Base-by-base conservation (phyloP, 2,888 invertebrate genomes). In the Microplitis deprimator region DNA sequence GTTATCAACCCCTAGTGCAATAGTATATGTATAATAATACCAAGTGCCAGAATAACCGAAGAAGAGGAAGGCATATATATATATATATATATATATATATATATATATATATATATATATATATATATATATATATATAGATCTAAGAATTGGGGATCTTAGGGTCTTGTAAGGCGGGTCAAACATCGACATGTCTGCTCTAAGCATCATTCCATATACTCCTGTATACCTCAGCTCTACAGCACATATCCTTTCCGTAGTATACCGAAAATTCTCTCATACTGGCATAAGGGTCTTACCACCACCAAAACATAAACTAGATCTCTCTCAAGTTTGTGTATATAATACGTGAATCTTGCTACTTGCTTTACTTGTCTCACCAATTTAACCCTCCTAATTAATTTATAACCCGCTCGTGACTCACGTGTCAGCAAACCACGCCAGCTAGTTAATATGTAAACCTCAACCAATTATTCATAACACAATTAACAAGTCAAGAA, bases 301-400 rank as follows among this genome's bases (percentile, higher is more conserved):
- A 60, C 60, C 68, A 71, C 71, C 7, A 68, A 68, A 40, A 20
- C 29, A 65, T 65, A 65, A 10, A 69, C 40, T 40, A 10, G 69
- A 50, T 39, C 50, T 50, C 50, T 50, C 13, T 10, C 13, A 50
- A 50, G 50, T 50, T 50, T 50, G 50, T 50, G 10, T 50, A 13
- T 50, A 50, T 50, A 50, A 50, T 50, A 50, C 50, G 50, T 50
- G 50, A 50, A 50, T 50, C 50, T 50, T 50, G 50, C 50, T 50
- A 50, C 74, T 74, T 68, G 74, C 74, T 61, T 74, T 40, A 75
- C 75, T 74, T 71, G 77, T 81, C 84, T 85, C 82, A 82, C 74
- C 84, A 85, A 86, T 85, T 85, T 84, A 84, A 86, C 86, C 86
- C 86, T 84, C 80, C 84, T 87, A 87, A 88, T 88, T 88, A 87